phyloP scores from a whole-genome alignment of 2,113 vertebrate species.

The Ageneiosus marmoratus region DNA sequence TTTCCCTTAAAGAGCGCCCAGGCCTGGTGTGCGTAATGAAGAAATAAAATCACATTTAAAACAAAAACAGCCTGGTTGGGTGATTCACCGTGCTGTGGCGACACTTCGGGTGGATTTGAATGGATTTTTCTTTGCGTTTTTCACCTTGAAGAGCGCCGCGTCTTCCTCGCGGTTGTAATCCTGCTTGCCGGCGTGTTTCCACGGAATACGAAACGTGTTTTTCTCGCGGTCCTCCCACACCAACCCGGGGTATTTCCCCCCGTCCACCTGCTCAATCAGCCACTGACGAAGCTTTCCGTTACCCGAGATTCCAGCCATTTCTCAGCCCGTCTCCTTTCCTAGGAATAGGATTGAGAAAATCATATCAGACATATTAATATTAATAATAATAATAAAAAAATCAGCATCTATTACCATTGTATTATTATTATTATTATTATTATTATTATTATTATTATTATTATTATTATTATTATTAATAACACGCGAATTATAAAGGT shows the following conservation, averaged over 20 bases:
- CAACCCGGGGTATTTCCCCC: conserved; percentile 76
- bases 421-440: background rate
- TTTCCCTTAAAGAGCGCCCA: conserved; percentile 89
- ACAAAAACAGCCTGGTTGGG: conserved; percentile 44
- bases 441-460: background rate
- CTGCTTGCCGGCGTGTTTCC: conserved; percentile 86
- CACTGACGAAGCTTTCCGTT: conserved; percentile 96
- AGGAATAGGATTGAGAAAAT: background rate
- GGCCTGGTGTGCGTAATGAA: conserved; percentile 63
- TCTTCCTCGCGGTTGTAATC: conserved; percentile 87
- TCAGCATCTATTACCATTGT: background rate
- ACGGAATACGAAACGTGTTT: conserved; percentile 82
- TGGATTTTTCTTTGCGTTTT: background rate
- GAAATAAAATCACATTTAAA: background rate
- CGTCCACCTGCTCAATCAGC: conserved; percentile 90
- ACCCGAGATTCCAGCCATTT: conserved; percentile 84
- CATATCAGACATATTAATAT: background rate
- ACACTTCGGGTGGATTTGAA: background rate
- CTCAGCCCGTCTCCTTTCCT: background rate
- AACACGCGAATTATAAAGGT: background rate
- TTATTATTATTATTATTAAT: background rate
- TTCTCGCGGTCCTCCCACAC: conserved; percentile 82
- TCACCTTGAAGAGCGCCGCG: conserved; percentile 85
- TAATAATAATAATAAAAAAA: background rate
- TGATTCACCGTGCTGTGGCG: conserved; percentile 65